Conservation (phyloP, 2,888 invertebrate species). For the Acanthosoma haemorrhoidale region DNA sequence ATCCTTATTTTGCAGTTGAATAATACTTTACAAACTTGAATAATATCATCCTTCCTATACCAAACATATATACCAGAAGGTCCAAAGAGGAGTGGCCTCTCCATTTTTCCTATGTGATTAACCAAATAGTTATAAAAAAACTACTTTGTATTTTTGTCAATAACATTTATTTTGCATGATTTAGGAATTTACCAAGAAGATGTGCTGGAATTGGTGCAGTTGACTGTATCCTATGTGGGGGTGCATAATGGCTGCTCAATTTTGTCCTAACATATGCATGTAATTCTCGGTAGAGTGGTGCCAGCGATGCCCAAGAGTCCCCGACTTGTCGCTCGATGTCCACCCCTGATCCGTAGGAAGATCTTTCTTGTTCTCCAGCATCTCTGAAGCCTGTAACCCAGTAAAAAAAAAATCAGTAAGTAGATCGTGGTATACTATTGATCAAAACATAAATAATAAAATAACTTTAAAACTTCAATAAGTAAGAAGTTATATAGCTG, state of each 20-base stretch:
- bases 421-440: no score
- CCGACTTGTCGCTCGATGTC: constrained; percentile 57
- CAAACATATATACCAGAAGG: no score
- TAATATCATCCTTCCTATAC: no score
- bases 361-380: constrained; percentile 74
- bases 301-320: constrained; percentile 58
- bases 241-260: constrained; percentile 59
- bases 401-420: neutral
- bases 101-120: no score
- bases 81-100: no score
- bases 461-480: neutral
- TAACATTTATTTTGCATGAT: no score
- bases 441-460: neutral
- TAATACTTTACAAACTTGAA: no score
- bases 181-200: constrained; percentile 54
- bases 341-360: constrained; percentile 61
- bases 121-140: no score
- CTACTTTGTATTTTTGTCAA: no score
- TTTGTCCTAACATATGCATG: constrained; percentile 74
- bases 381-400: constrained; percentile 62
- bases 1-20: no score
- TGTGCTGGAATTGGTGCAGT: constrained; percentile 82
- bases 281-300: constrained; percentile 73
- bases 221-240: constrained; percentile 50
- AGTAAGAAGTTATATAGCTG: neutral